Evolutionary conservation across 2,888 invertebrate genomes (phyloP).

Genomic region (Drosophila vallismaia): DNA sequence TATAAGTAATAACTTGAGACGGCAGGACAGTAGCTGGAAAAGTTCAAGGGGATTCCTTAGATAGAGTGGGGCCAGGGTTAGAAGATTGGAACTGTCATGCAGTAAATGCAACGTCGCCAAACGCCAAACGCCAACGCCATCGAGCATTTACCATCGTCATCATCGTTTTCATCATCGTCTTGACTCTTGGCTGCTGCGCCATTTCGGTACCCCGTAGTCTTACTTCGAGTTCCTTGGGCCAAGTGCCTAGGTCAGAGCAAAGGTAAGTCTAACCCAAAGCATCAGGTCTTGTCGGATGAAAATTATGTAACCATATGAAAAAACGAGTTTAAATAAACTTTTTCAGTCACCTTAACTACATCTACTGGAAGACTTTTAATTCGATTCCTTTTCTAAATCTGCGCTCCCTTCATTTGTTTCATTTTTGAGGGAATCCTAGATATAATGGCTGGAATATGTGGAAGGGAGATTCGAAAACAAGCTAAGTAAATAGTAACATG

Average conservation of each 20-base stretch:
- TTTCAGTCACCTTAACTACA: not conserved
- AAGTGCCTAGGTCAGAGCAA: too few species aligned
- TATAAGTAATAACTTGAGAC: constrained; percentile 70
- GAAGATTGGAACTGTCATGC: constrained; percentile 56
- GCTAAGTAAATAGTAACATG: constrained; percentile 80
- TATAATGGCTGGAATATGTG: constrained; percentile 1
- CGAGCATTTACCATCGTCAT: constrained; percentile 37
- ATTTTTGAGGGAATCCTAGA: constrained; percentile 18
- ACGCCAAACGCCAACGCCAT: constrained; percentile 64
- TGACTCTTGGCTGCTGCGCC: constrained; percentile 32
- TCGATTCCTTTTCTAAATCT: not conserved
- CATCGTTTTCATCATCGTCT: constrained; percentile 22
- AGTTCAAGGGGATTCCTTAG: constrained; percentile 11
- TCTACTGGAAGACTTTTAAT: not conserved
- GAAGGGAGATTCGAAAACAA: constrained; percentile 45
- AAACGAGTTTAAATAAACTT: not conserved
- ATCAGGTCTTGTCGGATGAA: too few species aligned
- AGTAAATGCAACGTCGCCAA: constrained; percentile 51
- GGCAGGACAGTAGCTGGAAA: constrained; percentile 23
- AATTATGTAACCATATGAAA: not conserved
- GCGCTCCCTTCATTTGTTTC: constrained; percentile 20
- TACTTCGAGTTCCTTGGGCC: not conserved
- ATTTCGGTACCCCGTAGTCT: constrained; percentile 63
- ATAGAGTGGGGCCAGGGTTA: constrained; percentile 1
- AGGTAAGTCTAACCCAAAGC: too few species aligned